Conservation (phyloP, 2,113 vertebrate species). For the Melanocharis versteri region DNA sequence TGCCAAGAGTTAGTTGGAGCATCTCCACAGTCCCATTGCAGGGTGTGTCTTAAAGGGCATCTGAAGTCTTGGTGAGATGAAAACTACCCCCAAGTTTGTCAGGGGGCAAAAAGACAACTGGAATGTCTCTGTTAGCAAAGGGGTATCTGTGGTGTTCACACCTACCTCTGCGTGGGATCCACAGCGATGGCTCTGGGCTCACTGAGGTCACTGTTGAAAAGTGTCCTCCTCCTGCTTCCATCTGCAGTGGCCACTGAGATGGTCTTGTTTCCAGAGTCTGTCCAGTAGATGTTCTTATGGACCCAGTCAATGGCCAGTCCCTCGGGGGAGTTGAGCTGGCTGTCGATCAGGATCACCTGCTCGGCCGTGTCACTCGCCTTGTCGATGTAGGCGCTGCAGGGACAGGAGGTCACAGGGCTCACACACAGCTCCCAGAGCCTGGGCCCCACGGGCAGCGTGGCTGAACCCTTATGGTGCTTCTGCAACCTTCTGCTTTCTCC, state of each 20-base stretch:
- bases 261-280: slow-evolving; percentile 94
- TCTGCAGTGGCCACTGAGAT: slow-evolving; percentile 92
- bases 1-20: not conserved
- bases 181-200: slow-evolving; percentile 94
- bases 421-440: not conserved
- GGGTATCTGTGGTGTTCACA: not conserved
- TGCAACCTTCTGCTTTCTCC: not conserved
- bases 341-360: slow-evolving; percentile 87
- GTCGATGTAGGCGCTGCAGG: slow-evolving; percentile 89
- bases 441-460: not conserved
- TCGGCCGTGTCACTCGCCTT: slow-evolving; percentile 87
- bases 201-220: slow-evolving; percentile 85
- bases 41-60: not conserved
- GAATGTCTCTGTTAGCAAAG: rapidly evolving
- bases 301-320: slow-evolving; percentile 96
- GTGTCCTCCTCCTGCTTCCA: slow-evolving; percentile 85
- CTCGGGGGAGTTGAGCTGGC: slow-evolving; percentile 88
- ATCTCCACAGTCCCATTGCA: not conserved
- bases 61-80: not conserved
- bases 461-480: not conserved
- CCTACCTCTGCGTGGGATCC: slow-evolving; percentile 91
- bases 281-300: slow-evolving; percentile 98
- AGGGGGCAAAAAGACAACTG: not conserved
- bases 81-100: not conserved
- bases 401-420: not conserved